Evolutionary conservation across 2,888 invertebrate genomes (phyloP).

Genomic region (Protodeltote pygarga): DNA sequence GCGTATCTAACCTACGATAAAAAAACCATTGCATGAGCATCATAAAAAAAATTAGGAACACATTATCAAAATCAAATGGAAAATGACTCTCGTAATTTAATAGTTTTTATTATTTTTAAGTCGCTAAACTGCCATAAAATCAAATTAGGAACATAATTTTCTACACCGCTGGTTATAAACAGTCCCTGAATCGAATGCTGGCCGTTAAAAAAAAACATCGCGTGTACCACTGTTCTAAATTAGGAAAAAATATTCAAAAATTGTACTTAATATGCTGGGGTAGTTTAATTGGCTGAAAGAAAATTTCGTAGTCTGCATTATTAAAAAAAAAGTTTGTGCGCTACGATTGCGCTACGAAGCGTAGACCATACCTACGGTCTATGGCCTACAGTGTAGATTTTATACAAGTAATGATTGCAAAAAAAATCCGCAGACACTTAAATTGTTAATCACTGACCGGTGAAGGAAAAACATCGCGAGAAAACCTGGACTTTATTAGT

Average conservation of each 20-base stretch:
- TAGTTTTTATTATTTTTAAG: slow-evolving; percentile 1
- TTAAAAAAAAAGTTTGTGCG: no score
- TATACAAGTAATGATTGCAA: no score
- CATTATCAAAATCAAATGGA: slow-evolving; percentile 23
- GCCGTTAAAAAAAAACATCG: slow-evolving; percentile 29
- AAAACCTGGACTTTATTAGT: no score
- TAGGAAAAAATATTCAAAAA: slow-evolving; percentile 36
- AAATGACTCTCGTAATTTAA: slow-evolving; percentile 14
- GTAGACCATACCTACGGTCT: no score
- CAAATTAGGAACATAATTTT: slow-evolving; percentile 25
- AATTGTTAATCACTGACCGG: no score
- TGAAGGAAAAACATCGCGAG: no score
- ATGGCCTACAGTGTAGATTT: no score
- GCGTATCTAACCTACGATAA: background rate
- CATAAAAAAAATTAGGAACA: slow-evolving; percentile 30
- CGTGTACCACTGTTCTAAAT: slow-evolving; percentile 37
- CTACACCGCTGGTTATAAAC: slow-evolving; percentile 14
- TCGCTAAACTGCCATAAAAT: slow-evolving; percentile 15
- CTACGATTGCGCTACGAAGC: no score
- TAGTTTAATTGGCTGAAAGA: slow-evolving; percentile 3
- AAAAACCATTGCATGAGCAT: slow-evolving; percentile 12
- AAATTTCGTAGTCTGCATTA: no score
- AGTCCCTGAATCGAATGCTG: slow-evolving; percentile 1
- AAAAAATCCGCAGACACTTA: no score
- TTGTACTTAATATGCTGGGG: background rate